Evolutionary conservation across 2,888 invertebrate species (phyloP).

Genomic region (Acrobasis repandana): DNA sequence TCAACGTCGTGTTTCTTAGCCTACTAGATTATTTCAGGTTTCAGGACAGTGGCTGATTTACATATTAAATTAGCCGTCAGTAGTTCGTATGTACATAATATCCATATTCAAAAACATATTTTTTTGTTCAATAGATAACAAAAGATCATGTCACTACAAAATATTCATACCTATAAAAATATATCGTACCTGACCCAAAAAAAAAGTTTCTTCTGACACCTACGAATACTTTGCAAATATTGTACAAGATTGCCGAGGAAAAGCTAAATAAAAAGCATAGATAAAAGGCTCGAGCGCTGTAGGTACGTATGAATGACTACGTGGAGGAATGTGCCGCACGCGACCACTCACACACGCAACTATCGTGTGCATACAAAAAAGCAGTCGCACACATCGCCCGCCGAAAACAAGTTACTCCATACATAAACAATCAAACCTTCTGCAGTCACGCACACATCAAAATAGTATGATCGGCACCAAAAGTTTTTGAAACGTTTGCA

Average conservation of each 20-base stretch:
- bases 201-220: no score
- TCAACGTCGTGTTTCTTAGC: background rate
- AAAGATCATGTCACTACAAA: no score
- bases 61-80: no score
- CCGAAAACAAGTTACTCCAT: conserved; percentile 64
- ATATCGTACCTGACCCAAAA: no score
- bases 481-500: conserved; percentile 28
- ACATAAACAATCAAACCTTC: conserved; percentile 44
- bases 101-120: no score
- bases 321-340: conserved; percentile 75
- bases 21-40: background rate
- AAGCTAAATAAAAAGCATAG: conserved; percentile 43
- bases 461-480: conserved; percentile 49
- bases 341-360: conserved; percentile 44
- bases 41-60: no score
- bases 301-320: conserved; percentile 73
- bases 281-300: conserved; percentile 50
- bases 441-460: conserved; percentile 46
- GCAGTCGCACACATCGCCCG: conserved; percentile 42
- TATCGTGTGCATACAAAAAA: conserved; percentile 41
- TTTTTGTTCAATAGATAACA: no score
- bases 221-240: no score
- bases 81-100: no score
- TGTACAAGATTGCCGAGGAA: conserved; percentile 18
- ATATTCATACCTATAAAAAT: no score